These are phyloP conservation scores for Beris chalybata DNA, from an alignment of 2,888 invertebrate genomes.

Conservation along the genomic window DNA sequence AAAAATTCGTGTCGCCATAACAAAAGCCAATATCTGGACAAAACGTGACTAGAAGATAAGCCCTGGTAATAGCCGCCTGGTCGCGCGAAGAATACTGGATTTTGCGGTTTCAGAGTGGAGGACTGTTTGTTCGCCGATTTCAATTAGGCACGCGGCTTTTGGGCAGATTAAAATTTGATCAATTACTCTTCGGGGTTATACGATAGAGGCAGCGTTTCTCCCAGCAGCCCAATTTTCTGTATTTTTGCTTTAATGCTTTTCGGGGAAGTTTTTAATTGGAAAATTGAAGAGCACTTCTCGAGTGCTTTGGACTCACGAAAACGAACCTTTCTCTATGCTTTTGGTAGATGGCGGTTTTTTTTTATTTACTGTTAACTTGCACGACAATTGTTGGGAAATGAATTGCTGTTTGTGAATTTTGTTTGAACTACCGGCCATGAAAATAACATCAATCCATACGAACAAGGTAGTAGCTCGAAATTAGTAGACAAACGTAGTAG, in stretches of 20 bases:
- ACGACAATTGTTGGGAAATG: not conserved
- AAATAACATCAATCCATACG: no score
- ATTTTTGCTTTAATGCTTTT: not conserved
- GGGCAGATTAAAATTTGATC: slow-evolving; percentile 40
- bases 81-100: slow-evolving; percentile 21
- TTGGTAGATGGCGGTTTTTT: not conserved
- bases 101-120: slow-evolving; percentile 28
- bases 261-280: slow-evolving; percentile 17
- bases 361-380: not conserved
- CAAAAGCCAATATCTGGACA: slow-evolving; percentile 36
- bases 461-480: no score
- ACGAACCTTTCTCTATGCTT: not conserved
- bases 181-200: slow-evolving; percentile 35
- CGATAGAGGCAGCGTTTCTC: slow-evolving; percentile 16
- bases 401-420: no score
- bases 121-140: slow-evolving; percentile 38
- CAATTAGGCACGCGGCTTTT: slow-evolving; percentile 39
- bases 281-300: slow-evolving; percentile 11
- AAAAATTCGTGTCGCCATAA: slow-evolving; percentile 12
- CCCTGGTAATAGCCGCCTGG: slow-evolving; percentile 21
- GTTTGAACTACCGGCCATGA: no score
- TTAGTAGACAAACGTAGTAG: no score
- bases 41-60: slow-evolving; percentile 40
- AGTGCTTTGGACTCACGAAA: no score
- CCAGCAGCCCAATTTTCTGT: not conserved